A percentile compares a stretch with the other conserved stretches of the same genome.
Conservation (phyloP, 2,113 vertebrate genomes). For the Pteruthius melanotis region DNA sequence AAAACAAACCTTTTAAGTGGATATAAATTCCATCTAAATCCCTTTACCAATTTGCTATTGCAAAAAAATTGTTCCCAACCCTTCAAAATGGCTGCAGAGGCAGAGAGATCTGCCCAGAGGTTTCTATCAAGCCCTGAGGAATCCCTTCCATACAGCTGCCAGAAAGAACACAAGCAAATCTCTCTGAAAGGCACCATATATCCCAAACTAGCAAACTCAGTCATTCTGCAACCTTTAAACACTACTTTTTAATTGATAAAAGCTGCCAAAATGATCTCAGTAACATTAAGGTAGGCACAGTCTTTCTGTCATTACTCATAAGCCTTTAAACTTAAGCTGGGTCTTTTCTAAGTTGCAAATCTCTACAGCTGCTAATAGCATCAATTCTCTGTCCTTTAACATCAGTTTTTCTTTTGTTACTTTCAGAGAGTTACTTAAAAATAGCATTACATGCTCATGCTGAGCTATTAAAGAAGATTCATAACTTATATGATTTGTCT, state of each 20-base stretch:
- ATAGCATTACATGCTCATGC: background rate
- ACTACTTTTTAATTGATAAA: background rate
- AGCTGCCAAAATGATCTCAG: background rate
- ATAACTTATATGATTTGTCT: background rate
- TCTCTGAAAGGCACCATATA: background rate
- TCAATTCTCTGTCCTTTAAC: background rate
- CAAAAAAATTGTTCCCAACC: background rate
- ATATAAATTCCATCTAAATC: background rate
- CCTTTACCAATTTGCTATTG: background rate
- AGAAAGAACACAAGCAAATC: background rate
- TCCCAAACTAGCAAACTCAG: accelerated
- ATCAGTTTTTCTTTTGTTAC: background rate
- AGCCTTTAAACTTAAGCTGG: background rate
- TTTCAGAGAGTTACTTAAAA: background rate
- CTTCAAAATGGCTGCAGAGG: background rate
- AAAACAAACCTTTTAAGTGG: background rate
- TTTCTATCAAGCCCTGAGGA: background rate
- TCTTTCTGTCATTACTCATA: background rate
- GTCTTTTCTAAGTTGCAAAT: background rate
- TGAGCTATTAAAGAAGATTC: background rate
- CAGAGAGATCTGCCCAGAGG: background rate
- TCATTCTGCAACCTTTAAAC: background rate
- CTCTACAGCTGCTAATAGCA: background rate
- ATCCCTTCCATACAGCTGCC: background rate
- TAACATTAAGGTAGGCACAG: background rate